Evolutionary conservation across 2,113 vertebrate species (phyloP), one percentile per base, ranked within the genome.

Genomic region (Hypocryptadius cinnamomeus): DNA sequence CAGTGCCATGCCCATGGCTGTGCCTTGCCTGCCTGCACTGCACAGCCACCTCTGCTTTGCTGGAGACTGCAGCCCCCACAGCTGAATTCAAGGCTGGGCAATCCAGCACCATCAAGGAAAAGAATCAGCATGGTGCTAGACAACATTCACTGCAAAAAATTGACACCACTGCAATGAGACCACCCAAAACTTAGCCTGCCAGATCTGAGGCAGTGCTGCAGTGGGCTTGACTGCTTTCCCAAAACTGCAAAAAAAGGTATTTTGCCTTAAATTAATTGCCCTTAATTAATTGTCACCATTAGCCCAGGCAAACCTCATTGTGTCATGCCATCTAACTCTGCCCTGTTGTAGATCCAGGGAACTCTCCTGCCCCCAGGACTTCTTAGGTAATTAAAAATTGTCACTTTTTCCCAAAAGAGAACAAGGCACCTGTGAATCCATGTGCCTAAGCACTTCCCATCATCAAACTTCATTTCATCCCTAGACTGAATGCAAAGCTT

Each of bases 1-100:
- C 2, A 0, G 20, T 22, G 63, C 51, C 14, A 5, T 35, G 33
- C 5, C 37, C 0, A 0, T 5, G 40, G 50, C 54, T 0, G 0
- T 44, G 35, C 23, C 19, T 2, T 69, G 68, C 64, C 48, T 44
- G 53, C 35, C 28, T 25, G 68, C 1, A 0, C 28, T 20, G 54
- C 77, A 64, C 45, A 90, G 77, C 12, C 3, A 1, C 44, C 22
- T 60, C 51, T 3, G 1, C 64, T 53, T 35, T 2, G 2, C 50
- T 84, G 69, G 12, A 59, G 24, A 9, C 1, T 66, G 48, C 83
- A 88, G 28, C 17, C 35, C 12, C 8, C 4, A 1, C 53, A 69
- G 56, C 13, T 68, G 76, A 84, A 64, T 35, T 65, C 44, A 63
- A 78, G 22, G 48, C 30, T 3, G 3, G 24, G 22, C 15, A 70